phyloP scores from a whole-genome alignment of 2,797 vertebrate species.

The Gambelia wislizenii region DNA sequence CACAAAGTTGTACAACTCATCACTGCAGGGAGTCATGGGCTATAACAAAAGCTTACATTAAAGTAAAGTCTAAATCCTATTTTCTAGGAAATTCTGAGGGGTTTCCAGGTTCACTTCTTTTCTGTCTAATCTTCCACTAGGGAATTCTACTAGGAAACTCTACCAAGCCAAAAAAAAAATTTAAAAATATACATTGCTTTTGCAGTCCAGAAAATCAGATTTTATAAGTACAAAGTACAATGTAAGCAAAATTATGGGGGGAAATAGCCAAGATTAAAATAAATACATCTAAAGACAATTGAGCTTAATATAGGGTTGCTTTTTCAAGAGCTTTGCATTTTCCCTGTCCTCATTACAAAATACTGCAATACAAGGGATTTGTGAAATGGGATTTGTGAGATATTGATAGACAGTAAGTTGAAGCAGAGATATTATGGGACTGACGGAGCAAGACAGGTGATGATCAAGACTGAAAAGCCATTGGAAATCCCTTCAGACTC shows the following conservation, averaged over 20 bases:
- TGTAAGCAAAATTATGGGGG: neutral
- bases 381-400: neutral
- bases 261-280: neutral
- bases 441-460: neutral
- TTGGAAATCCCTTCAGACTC: neutral
- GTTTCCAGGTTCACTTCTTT: conserved; percentile 69
- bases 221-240: neutral
- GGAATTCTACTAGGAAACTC: neutral
- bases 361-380: neutral
- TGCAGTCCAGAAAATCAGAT: neutral
- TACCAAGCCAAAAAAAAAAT: neutral
- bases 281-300: neutral
- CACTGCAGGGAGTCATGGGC: conserved; percentile 54
- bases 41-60: conserved; percentile 74
- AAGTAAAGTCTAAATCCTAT: conserved; percentile 70
- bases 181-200: neutral
- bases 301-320: neutral
- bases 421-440: neutral
- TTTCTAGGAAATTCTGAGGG: conserved; percentile 65
- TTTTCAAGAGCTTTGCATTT: conserved; percentile 3
- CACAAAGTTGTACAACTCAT: conserved; percentile 54
- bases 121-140: neutral
- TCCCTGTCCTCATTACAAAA: neutral
- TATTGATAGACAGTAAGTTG: neutral
- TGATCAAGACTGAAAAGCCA: neutral